Evolutionary conservation across 2,113 vertebrate genomes (phyloP).

Genomic region (Lagenorhynchus albirostris): DNA sequence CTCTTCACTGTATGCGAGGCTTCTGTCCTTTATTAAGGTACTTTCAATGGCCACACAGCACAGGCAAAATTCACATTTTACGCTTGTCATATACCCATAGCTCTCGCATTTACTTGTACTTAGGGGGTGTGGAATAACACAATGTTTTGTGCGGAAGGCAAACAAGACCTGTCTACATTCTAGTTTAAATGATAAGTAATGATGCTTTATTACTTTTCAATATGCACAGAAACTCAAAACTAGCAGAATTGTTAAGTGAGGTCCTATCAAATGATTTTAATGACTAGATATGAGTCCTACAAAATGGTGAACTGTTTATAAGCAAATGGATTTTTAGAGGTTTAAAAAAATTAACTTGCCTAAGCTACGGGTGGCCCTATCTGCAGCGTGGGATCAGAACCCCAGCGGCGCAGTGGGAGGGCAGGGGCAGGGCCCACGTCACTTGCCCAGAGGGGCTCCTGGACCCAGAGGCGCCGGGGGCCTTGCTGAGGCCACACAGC

Average conservation of each 20-base stretch:
- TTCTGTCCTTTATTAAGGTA: not conserved
- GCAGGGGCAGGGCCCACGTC: accelerated
- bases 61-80: not conserved
- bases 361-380: not conserved
- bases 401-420: not conserved
- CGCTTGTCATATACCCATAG: not conserved
- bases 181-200: not conserved
- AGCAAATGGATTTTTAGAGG: not conserved
- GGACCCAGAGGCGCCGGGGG: accelerated
- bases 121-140: not conserved
- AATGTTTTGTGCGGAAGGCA: not conserved
- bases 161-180: not conserved
- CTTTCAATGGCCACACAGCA: not conserved
- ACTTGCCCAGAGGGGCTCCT: accelerated
- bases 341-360: not conserved
- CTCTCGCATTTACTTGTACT: not conserved
- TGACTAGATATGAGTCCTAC: not conserved
- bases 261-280: not conserved
- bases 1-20: not conserved
- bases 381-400: not conserved
- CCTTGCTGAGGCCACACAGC: accelerated
- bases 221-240: not conserved
- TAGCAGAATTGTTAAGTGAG: not conserved
- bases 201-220: not conserved
- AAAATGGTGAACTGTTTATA: not conserved